Evolutionary conservation across 2,888 invertebrate species (phyloP).

Genomic region (Amphiduros pacificus): DNA sequence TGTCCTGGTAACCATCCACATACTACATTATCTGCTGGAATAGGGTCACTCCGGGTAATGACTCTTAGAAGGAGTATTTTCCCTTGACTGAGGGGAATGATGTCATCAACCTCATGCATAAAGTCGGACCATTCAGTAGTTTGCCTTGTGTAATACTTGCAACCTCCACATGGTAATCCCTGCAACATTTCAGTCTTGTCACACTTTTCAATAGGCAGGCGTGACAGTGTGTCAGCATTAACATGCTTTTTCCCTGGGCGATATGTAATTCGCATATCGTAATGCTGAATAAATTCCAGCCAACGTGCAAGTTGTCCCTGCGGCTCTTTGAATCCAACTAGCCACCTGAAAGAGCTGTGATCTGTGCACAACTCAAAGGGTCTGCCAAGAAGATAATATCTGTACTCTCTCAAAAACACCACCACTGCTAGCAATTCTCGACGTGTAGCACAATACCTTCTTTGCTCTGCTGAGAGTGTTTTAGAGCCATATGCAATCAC

Average conservation of each 20-base stretch:
- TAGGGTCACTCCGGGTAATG: no score
- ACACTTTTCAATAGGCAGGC: no score
- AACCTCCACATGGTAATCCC: no score
- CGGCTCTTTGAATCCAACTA: slow-evolving; percentile 22
- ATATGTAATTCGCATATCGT: slow-evolving; percentile 1
- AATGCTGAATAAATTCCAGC: slow-evolving; percentile 7
- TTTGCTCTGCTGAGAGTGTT: slow-evolving; percentile 18
- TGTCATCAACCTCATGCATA: no score
- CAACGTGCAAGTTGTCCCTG: slow-evolving; percentile 21
- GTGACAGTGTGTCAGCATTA: slow-evolving; percentile 19
- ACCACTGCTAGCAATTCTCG: slow-evolving; percentile 24
- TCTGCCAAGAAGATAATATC: slow-evolving; percentile 31
- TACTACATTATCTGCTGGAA: no score
- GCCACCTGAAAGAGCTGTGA: slow-evolving; percentile 33
- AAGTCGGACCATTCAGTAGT: no score
- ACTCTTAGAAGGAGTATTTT: no score
- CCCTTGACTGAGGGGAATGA: no score
- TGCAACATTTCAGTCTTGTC: no score
- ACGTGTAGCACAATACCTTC: slow-evolving; percentile 24
- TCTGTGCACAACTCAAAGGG: slow-evolving; percentile 32
- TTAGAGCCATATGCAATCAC: slow-evolving; percentile 26
- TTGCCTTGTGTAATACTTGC: no score
- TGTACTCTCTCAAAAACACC: slow-evolving; percentile 30
- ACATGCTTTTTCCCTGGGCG: neutral
- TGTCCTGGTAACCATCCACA: no score